A percentile compares a stretch with the other conserved stretches of the same genome.
Conservation (phyloP, 2,888 invertebrate genomes). For the Scrobipalpa costella region DNA sequence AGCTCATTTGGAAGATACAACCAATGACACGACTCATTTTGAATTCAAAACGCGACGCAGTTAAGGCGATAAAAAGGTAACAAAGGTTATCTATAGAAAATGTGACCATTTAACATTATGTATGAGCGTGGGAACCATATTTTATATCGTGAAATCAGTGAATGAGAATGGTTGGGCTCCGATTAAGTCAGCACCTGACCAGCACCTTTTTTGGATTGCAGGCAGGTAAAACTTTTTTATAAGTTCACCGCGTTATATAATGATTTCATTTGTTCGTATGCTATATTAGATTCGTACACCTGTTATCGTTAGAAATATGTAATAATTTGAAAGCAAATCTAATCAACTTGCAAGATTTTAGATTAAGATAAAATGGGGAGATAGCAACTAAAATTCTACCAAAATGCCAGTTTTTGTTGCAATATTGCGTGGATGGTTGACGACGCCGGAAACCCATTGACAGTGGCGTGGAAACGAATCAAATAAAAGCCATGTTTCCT, state of each 20-base stretch:
- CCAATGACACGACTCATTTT: conserved; percentile 17
- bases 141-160: conserved; percentile 45
- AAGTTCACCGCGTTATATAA: conserved; percentile 1
- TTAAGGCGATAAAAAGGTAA: conserved; percentile 21
- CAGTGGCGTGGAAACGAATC: conserved; percentile 23
- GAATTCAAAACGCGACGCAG: conserved; percentile 18
- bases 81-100: conserved; percentile 21
- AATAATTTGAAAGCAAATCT: conserved; percentile 43
- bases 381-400: background rate
- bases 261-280: conserved; percentile 13
- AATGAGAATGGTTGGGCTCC: conserved; percentile 44
- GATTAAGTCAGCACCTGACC: conserved; percentile 68
- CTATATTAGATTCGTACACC: conserved; percentile 36
- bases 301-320: conserved; percentile 40
- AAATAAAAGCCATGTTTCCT: conserved; percentile 41
- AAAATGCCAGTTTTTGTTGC: background rate
- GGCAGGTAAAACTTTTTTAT: conserved; percentile 63
- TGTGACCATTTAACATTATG: conserved; percentile 34
- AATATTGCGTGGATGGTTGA: conserved; percentile 9
- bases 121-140: conserved; percentile 64
- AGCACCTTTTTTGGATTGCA: conserved; percentile 55
- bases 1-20: background rate
- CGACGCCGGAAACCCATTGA: conserved; percentile 25
- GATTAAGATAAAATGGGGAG: conserved; percentile 14
- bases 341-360: conserved; percentile 35